These are phyloP conservation scores for Enteromius anoplus DNA, from an alignment of 2,797 vertebrate species.

Conservation along the genomic window DNA sequence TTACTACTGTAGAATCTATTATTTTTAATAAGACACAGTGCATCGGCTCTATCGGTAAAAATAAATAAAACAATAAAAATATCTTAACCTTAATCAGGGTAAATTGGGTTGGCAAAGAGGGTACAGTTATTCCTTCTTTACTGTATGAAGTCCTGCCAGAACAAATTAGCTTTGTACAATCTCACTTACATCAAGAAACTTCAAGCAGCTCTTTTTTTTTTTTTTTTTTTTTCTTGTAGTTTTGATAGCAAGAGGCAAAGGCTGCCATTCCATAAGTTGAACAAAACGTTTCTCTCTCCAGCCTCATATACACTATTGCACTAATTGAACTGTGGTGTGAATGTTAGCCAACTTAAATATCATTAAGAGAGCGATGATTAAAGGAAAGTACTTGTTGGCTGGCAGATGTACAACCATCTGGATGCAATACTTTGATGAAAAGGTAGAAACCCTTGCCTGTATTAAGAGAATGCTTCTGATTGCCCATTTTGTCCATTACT, in stretches of 20 bases:
- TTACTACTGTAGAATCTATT: slow-evolving; percentile 1
- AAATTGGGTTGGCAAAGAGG: not conserved
- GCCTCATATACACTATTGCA: slow-evolving; percentile 10
- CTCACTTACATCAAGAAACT: slow-evolving; percentile 16
- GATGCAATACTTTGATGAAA: slow-evolving; percentile 32
- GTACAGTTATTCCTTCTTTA: not conserved
- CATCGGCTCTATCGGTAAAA: not conserved
- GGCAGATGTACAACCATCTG: slow-evolving; percentile 36
- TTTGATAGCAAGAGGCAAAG: not conserved
- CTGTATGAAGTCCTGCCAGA: slow-evolving; percentile 33
- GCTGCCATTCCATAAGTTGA: not conserved
- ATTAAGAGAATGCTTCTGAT: slow-evolving; percentile 3
- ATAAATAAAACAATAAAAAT: slow-evolving; percentile 12
- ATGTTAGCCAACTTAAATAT: slow-evolving; percentile 70
- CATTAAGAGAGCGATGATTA: slow-evolving; percentile 69
- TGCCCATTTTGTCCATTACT: not conserved
- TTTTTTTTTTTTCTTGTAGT: not conserved
- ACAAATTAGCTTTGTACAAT: slow-evolving; percentile 27
- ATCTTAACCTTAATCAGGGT: slow-evolving; percentile 13
- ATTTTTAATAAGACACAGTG: not conserved
- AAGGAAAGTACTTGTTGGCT: slow-evolving; percentile 66
- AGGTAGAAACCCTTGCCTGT: not conserved
- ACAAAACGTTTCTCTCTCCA: slow-evolving; percentile 2
- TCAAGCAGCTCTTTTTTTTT: not conserved
- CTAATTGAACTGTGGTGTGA: slow-evolving; percentile 42